Base-by-base conservation (phyloP, 2,888 invertebrate species). In the Coenonympha glycerion region DNA sequence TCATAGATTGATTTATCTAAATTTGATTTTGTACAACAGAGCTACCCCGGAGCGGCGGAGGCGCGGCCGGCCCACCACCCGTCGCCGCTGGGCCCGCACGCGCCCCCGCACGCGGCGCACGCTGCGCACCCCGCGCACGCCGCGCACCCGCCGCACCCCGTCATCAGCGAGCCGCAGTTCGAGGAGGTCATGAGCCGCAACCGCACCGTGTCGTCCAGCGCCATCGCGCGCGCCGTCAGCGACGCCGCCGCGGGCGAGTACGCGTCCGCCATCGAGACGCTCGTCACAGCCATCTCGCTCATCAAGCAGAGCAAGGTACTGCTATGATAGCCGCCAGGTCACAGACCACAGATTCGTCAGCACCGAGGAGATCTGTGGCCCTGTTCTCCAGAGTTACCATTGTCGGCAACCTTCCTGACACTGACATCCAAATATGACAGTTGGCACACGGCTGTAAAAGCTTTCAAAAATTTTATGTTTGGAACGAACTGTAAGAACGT, bases 101-200 rank as follows among this genome's bases (percentile, higher is more conserved):
- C 66, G 3, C 48, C 67, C n/a, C 70, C 57, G 41, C 68, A 61
- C 61, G 37, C 53, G 56, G 47, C 70, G 52, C 60, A 55, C 66
- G 55, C 60, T 56, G 31, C 66, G 56, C 64, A 58, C 56, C 40
- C 62, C 37, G 53, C 57, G 56, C 64, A 58, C 56, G 40, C 62
- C 37, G 53, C 57, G 19, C 72, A 68, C 53, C 58, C 73, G 39
- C 75, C 77, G 15, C 72, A 71, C 55, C 71, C 79, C 5, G 79
- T 66, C 55, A 89, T 96, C 60, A 91, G 92, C 58, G 99, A 99
- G 81, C 95, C 93, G 28, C 99, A 99, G 87, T 98, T 98, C 85
- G 99, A 99, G 79, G 99, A 99, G 77, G 96, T 98, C 49, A 98
- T 99, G 95, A 92, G 94, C 50, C 91, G 99, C 58, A 99, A 99